Evolutionary conservation across 2,797 vertebrate genomes (phyloP).

Genomic region (Tokudaia tokunoshimensis): DNA sequence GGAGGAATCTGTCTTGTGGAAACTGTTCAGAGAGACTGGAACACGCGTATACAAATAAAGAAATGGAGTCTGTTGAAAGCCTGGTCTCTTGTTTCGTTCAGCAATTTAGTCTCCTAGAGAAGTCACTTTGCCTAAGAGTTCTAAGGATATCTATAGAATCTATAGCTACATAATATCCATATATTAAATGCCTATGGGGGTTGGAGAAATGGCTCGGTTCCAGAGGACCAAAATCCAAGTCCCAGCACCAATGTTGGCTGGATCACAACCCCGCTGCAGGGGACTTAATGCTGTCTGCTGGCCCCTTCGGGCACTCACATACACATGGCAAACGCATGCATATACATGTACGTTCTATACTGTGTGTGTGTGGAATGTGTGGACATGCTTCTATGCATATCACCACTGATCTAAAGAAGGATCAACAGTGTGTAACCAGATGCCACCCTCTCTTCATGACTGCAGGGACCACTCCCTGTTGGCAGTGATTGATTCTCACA

Average conservation of each 20-base stretch:
- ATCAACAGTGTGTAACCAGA: background rate
- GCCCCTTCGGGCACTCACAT: background rate
- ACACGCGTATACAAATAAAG: conserved; percentile 70
- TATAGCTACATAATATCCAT: background rate
- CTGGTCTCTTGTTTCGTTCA: conserved; percentile 25
- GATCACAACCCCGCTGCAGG: background rate
- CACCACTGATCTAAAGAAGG: background rate
- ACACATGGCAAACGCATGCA: background rate
- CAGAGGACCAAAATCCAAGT: background rate
- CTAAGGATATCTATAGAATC: background rate
- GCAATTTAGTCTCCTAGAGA: background rate
- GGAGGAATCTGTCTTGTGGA: conserved; percentile 48
- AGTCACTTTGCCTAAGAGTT: background rate
- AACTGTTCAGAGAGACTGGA: conserved; percentile 62
- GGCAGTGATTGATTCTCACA: background rate
- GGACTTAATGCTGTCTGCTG: background rate
- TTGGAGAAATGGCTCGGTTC: background rate
- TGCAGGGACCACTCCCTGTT: background rate
- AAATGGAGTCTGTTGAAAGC: conserved; percentile 41
- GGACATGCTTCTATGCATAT: too few species aligned
- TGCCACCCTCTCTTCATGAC: background rate
- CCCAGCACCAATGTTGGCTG: background rate
- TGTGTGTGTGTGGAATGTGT: background rate
- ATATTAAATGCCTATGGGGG: background rate
- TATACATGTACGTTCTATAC: background rate